phyloP scores from a whole-genome alignment of 2,888 invertebrate species.

The Cenopis cana region DNA sequence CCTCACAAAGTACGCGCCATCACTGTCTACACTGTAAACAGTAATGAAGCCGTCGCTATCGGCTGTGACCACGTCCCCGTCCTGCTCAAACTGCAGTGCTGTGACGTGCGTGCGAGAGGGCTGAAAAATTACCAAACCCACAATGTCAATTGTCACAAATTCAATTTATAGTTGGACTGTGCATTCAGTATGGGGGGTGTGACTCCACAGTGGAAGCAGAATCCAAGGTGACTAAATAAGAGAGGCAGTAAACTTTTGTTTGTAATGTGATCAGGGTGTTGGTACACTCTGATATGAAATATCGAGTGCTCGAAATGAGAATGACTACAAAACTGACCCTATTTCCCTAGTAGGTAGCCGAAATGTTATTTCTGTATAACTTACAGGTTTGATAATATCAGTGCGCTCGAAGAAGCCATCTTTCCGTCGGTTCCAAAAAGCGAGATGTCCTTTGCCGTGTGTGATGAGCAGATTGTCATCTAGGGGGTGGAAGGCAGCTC shows the following conservation, averaged over 20 bases:
- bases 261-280: no score
- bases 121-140: conserved; percentile 70
- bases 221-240: no score
- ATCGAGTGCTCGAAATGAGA: no score
- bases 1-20: conserved; percentile 94
- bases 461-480: conserved; percentile 96
- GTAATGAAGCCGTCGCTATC: conserved; percentile 97
- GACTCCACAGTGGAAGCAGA: no score
- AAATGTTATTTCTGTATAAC: no score
- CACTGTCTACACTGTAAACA: conserved; percentile 94
- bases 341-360: no score
- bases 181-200: no score
- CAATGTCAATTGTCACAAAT: no score
- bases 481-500: conserved; percentile 95
- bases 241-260: no score
- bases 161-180: no score
- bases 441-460: conserved; percentile 95
- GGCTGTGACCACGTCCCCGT: conserved; percentile 96
- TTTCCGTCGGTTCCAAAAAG: conserved; percentile 96
- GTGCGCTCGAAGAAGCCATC: conserved; percentile 96
- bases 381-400: conserved; percentile 93
- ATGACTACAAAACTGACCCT: no score
- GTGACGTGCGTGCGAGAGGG: conserved; percentile 94
- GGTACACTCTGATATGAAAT: no score
- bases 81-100: conserved; percentile 95